These are phyloP conservation scores for Ophiodon elongatus DNA, from an alignment of 2,113 vertebrate genomes.

Conservation along the genomic window DNA sequence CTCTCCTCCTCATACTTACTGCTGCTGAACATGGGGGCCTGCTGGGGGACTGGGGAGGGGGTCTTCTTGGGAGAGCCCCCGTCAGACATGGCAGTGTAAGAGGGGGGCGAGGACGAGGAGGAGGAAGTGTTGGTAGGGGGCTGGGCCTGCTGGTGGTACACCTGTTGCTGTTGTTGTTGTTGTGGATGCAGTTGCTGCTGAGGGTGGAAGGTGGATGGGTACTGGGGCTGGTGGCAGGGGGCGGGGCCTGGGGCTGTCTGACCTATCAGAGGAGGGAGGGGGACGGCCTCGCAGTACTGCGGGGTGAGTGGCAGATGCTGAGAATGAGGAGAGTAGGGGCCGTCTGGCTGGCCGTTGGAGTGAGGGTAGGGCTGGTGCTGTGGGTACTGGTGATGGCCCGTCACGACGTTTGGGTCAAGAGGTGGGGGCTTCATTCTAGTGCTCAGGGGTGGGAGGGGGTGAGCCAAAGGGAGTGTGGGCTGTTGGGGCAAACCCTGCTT, in stretches of 20 bases:
- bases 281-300: constrained; percentile 82
- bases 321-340: constrained; percentile 75
- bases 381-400: constrained; percentile 66
- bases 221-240: constrained; percentile 76
- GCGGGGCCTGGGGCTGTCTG: constrained; percentile 74
- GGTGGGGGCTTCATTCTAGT: constrained; percentile 80
- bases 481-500: constrained; percentile 81
- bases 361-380: constrained; percentile 76
- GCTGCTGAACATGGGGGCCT: constrained; percentile 85
- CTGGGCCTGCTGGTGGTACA: constrained; percentile 85
- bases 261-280: constrained; percentile 74
- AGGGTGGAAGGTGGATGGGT: constrained; percentile 81
- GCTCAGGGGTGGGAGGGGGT: constrained; percentile 83
- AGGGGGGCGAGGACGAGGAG: constrained; percentile 86
- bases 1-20: constrained; percentile 90
- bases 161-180: constrained; percentile 68
- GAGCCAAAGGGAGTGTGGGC: constrained; percentile 81
- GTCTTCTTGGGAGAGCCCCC: constrained; percentile 89
- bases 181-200: constrained; percentile 76
- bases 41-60: constrained; percentile 89
- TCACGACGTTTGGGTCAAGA: constrained; percentile 68
- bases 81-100: constrained; percentile 89
- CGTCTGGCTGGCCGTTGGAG: constrained; percentile 81
- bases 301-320: constrained; percentile 72
- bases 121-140: constrained; percentile 79